Base-by-base conservation (phyloP, 2,888 invertebrate species). In the Acronicta psi region DNA sequence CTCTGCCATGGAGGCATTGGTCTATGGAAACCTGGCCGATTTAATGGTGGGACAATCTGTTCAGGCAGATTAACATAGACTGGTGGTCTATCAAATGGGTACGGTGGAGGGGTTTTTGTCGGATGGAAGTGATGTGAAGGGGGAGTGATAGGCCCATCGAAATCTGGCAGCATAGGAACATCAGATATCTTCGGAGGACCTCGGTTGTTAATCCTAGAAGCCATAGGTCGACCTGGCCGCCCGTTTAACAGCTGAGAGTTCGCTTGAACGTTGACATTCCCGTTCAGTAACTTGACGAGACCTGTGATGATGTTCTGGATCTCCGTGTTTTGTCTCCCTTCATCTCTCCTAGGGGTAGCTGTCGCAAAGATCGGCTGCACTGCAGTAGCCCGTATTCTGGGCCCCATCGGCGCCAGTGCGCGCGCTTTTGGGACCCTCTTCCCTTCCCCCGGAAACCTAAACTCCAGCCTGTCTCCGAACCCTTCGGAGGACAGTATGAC, bases 271-370 rank as follows among this genome's bases (percentile, higher is more conserved):
- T 98, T 98, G 0, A 98, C 98, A 77, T 98, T 98, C 0, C 98
- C 98, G 69, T 98, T 98, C 1, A 98, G 90, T 11, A 98, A 87
- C 84, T 98, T 98, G 0, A 98, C 98, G 46, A 98, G 97, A 9
- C 98, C 98, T 2, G 97, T 97, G 34, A 98, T 97, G 29, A 98
- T 98, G 79, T 98, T 98, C 85, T 98, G 98, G 57, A 98, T 98
- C 82, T 98, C 98, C 0, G 91, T 88, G 44, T 93, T 93, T 70
- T 94, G 94, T 56, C 94, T 77, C 0, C 89, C 90, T 17, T 90
- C 89, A 13, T 93, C 91, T 2, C 45, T 62, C 36, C 83, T 94
- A 92, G 78, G 93, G 88, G 86, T 90, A 63, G 82, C 91, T 80
- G 95, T 94, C 83, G 95, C 95, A 93, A 94, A 95, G 77, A 87